Percentiles rank a stretch among this genome's conserved stretches.
Evolutionary conservation across 2,797 vertebrate genomes (phyloP).

Genomic region (Anas bahamensis): DNA sequence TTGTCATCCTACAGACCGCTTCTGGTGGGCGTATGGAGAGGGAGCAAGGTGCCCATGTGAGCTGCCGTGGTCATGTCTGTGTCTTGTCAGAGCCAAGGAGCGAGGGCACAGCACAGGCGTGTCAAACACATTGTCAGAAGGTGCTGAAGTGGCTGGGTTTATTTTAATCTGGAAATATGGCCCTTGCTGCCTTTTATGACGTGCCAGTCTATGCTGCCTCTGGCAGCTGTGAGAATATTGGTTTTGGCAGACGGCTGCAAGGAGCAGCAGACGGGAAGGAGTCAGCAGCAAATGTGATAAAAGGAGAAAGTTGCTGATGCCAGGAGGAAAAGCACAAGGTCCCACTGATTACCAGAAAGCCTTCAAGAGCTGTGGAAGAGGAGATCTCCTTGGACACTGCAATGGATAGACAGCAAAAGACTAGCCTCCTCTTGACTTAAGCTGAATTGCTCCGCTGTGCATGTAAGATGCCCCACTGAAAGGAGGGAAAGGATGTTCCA

Average conservation of each 20-base stretch:
- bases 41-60: neutral
- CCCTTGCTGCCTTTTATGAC: constrained; percentile 71
- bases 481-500: neutral
- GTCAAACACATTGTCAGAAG: constrained; percentile 71
- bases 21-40: neutral
- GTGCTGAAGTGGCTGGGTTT: constrained; percentile 68
- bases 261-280: constrained; percentile 75
- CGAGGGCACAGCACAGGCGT: constrained; percentile 18
- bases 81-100: constrained; percentile 35
- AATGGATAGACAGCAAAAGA: neutral
- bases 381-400: neutral
- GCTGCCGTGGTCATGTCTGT: neutral
- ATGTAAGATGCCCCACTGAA: neutral
- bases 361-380: constrained; percentile 28
- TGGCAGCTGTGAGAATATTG: constrained; percentile 77
- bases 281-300: constrained; percentile 75
- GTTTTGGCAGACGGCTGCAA: constrained; percentile 75
- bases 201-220: constrained; percentile 75
- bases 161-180: constrained; percentile 72
- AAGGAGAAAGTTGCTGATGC: constrained; percentile 69
- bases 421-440: neutral
- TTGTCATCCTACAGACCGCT: neutral
- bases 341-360: constrained; percentile 32
- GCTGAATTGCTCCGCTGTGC: neutral
- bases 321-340: constrained; percentile 60